These are phyloP conservation scores for Drosophila rhopaloa DNA, from an alignment of 1,140 invertebrate genomes.

Conservation along the genomic window DNA sequence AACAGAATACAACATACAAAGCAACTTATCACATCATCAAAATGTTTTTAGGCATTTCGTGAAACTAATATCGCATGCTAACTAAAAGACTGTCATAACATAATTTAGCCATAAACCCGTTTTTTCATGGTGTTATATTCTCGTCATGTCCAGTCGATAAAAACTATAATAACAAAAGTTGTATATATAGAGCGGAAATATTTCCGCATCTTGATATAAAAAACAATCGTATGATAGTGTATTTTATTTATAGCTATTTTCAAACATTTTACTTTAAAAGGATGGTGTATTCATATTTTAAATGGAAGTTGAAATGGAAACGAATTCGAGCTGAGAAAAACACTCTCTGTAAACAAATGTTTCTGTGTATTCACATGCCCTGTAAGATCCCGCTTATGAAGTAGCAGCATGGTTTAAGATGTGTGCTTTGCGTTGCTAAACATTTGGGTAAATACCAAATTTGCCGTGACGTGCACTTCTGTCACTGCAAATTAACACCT, in stretches of 20 bases:
- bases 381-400: conserved; percentile 20
- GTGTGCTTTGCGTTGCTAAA: conserved; percentile 54
- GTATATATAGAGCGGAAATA: not conserved
- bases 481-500: conserved; percentile 64
- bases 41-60: not conserved
- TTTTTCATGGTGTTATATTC: conserved; percentile 1
- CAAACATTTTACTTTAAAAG: not conserved
- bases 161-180: not conserved
- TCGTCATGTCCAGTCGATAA: conserved; percentile 2
- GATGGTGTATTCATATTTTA: not conserved
- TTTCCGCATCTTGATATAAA: not conserved
- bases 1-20: not conserved
- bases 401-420: conserved; percentile 4
- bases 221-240: not conserved
- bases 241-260: too few relatives aligned
- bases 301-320: not conserved
- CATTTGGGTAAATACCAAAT: conserved; percentile 70
- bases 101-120: conserved; percentile 5
- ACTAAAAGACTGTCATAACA: conserved; percentile 1
- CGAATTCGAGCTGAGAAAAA: not conserved
- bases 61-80: not conserved
- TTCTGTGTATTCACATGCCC: conserved; percentile 28
- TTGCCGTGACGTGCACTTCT: conserved; percentile 63
- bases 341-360: conserved; percentile 5
- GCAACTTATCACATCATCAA: not conserved